A percentile compares a stretch with the other conserved stretches of the same genome.
These are phyloP conservation scores for Spongilla lacustris DNA, from an alignment of 37 sponge, comb jelly and placozoan species.

Conservation along the genomic window DNA sequence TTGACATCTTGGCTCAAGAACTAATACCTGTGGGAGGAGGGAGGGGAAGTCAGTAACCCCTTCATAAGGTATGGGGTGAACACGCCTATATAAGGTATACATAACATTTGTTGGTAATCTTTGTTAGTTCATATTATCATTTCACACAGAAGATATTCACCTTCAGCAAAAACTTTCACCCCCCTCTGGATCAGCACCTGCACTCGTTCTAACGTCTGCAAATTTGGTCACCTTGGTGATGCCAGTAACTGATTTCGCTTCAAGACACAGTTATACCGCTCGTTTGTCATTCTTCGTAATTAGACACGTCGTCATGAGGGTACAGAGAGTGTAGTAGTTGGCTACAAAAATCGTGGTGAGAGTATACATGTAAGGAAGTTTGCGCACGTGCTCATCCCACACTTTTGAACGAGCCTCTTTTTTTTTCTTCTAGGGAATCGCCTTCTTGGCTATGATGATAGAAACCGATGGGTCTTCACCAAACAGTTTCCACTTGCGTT, in stretches of 20 bases:
- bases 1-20: not conserved
- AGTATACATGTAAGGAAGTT: no score
- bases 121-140: no score
- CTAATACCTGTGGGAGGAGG: no score
- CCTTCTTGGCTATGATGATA: conserved; percentile 63
- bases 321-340: conserved; percentile 71
- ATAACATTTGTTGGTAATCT: no score
- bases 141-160: no score
- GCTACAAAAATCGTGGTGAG: no score
- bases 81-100: no score
- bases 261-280: conserved; percentile 44
- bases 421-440: conserved; percentile 67
- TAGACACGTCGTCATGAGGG: conserved; percentile 64
- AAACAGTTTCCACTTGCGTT: conserved; percentile 40
- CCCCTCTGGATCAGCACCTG: not conserved
- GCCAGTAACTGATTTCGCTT: conserved; percentile 50
- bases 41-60: no score
- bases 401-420: conserved; percentile 59
- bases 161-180: no score
- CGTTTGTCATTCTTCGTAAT: conserved; percentile 71
- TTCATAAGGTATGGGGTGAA: no score
- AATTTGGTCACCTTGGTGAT: conserved; percentile 70
- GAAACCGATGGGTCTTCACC: conserved; percentile 54
- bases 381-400: not conserved
- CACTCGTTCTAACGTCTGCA: not conserved